These are phyloP conservation scores for Emydocephalus ijimae DNA, from an alignment of 2,113 vertebrate species.

Conservation along the genomic window DNA sequence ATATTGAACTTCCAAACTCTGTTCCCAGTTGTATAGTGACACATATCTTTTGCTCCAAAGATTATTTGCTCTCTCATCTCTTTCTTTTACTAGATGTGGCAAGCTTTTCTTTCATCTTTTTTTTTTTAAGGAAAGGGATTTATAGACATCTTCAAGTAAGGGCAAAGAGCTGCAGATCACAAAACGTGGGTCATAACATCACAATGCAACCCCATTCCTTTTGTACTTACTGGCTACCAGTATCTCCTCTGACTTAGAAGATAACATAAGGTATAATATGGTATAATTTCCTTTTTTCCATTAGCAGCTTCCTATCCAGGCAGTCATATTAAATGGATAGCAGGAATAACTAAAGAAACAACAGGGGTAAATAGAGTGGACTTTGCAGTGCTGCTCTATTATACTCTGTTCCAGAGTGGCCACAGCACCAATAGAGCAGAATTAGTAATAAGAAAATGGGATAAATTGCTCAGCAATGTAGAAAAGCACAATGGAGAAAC, in stretches of 20 bases:
- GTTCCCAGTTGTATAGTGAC: not conserved
- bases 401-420: not conserved
- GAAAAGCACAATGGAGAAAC: not conserved
- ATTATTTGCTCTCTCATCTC: not conserved
- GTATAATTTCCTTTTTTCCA: not conserved
- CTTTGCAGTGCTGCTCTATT: not conserved
- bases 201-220: not conserved
- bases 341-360: not conserved
- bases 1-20: not conserved
- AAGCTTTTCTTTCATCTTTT: not conserved
- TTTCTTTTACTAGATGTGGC: not conserved
- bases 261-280: not conserved
- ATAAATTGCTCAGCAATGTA: not conserved
- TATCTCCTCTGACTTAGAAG: not conserved
- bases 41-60: not conserved
- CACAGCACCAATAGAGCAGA: not conserved
- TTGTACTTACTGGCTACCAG: not conserved
- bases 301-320: not conserved
- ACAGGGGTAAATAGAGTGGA: not conserved
- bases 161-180: not conserved
- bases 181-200: not conserved
- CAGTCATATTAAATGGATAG: not conserved
- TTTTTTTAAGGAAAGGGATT: not conserved
- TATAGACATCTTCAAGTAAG: not conserved
- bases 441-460: not conserved